Conservation (phyloP, 2,113 vertebrate genomes). For the Anoplopoma fimbria region DNA sequence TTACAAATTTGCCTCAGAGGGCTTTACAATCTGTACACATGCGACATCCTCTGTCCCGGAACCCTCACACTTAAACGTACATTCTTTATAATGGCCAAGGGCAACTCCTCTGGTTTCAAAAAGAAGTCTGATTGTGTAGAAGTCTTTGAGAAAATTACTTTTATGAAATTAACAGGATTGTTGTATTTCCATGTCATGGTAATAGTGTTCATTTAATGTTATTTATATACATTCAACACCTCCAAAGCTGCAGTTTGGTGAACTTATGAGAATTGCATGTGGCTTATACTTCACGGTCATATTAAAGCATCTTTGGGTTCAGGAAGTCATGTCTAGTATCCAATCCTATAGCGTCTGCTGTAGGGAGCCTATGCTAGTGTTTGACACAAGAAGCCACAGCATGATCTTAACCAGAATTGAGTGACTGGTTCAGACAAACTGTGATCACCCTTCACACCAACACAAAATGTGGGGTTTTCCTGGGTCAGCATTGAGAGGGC, state of each 20-base stretch:
- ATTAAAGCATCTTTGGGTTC: not conserved
- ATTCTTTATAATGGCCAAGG: not conserved
- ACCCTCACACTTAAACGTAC: too few species aligned
- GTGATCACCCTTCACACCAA: not conserved
- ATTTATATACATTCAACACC: not conserved
- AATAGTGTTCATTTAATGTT: not conserved
- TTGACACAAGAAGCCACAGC: not conserved
- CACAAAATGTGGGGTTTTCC: constrained; percentile 27
- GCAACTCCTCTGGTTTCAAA: not conserved
- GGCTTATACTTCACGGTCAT: not conserved
- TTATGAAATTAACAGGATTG: not conserved
- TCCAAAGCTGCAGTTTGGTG: not conserved
- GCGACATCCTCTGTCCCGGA: too few species aligned
- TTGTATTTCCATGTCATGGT: not conserved
- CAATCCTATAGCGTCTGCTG: not conserved
- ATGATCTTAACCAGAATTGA: not conserved
- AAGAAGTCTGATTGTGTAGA: not conserved
- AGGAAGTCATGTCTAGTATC: not conserved
- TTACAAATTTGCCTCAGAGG: too few species aligned
- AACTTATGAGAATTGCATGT: not conserved
- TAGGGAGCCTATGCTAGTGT: not conserved
- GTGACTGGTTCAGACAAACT: constrained; percentile 1
- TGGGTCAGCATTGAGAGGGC: constrained; percentile 13
- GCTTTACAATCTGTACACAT: too few species aligned
- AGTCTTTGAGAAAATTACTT: not conserved